These are phyloP conservation scores for Formica aserva DNA, from an alignment of 2,888 invertebrate species.

Conservation along the genomic window DNA sequence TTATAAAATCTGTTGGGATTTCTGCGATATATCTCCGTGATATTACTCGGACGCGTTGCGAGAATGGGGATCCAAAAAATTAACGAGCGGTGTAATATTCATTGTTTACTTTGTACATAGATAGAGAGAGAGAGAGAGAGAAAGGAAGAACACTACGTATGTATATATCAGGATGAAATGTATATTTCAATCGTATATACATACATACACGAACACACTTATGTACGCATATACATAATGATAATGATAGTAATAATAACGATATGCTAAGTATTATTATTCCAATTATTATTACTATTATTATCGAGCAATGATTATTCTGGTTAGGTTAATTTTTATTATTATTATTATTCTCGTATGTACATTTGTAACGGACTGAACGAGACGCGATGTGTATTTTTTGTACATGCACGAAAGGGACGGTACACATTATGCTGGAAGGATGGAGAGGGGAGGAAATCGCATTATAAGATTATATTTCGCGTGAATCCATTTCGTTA, in stretches of 20 bases:
- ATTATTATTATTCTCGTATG: slow-evolving; percentile 64
- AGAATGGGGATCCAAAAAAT: slow-evolving; percentile 62
- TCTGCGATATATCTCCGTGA: slow-evolving; percentile 56
- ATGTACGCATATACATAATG: slow-evolving; percentile 35
- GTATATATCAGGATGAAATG: slow-evolving; percentile 51
- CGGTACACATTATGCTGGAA: slow-evolving; percentile 39
- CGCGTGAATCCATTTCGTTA: slow-evolving; percentile 55
- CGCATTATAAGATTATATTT: slow-evolving; percentile 65
- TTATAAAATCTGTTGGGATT: slow-evolving; percentile 59
- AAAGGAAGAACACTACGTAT: slow-evolving; percentile 46
- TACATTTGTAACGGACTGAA: slow-evolving; percentile 67
- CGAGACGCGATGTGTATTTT: slow-evolving; percentile 61
- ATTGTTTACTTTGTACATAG: slow-evolving; percentile 72
- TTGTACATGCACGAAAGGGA: slow-evolving; percentile 59
- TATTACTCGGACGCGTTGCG: slow-evolving; percentile 61
- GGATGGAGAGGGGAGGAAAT: background rate
- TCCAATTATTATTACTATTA: slow-evolving; percentile 50
- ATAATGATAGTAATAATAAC: slow-evolving; percentile 50
- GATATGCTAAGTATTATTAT: slow-evolving; percentile 50
- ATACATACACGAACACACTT: slow-evolving; percentile 55
- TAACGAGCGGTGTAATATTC: slow-evolving; percentile 70
- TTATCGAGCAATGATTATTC: slow-evolving; percentile 59
- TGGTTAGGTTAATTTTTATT: slow-evolving; percentile 61
- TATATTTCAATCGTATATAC: slow-evolving; percentile 50
- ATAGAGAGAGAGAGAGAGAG: slow-evolving; percentile 19